Evolutionary conservation across 2,797 vertebrate species (phyloP), one percentile per base, ranked within the genome.

Genomic region (Leucoraja ocellata): DNA sequence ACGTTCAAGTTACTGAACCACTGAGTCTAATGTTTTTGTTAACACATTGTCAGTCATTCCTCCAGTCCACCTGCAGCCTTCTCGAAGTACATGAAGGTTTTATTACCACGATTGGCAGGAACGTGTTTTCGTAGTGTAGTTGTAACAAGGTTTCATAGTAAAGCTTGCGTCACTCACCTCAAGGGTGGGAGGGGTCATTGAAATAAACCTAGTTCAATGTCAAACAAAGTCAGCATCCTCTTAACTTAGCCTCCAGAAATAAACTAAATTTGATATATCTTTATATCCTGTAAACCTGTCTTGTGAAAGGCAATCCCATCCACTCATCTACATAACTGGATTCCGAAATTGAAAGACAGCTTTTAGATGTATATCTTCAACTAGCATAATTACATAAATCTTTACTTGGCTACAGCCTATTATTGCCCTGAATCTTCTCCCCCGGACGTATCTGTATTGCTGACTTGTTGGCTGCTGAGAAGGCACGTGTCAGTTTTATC

Each of bases 281-380:
- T 14, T 32, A 78, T 16, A 65, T 58, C 25, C 46, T 65, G 14
- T 9, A 65, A 16, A 54, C 16, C 61, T 32, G 25, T 81, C 23
- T 18, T 88, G 61, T 88, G 65, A 88, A 28, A 63, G 58, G 6
- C 14, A 2, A 16, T 86, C n/a, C 2, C 84, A 88, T 7, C n/a
- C 14, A 61, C 58, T 28, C 10, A 61, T 14, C 9, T 65, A n/a
- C 14, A 65, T 32, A n/a, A 10, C 28, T 88, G 61, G 84, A 65
- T 14, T 88, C 32, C 36, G n/a, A 84, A 84, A n/a, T 84, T 84
- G 54, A 88, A 88, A 65, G 61, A 63, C 84, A n/a, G 28, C n/a
- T 88, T 88, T 88, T 36, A 88, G 36, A 32, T 68, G 4, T n/a
- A 36, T 88, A 21, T 63, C 14, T 88, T 88, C 68, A 32, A 68